Evolutionary conservation across 2,113 vertebrate species (phyloP), one percentile per base, ranked within the genome.

Genomic region (Oxyura jamaicensis): DNA sequence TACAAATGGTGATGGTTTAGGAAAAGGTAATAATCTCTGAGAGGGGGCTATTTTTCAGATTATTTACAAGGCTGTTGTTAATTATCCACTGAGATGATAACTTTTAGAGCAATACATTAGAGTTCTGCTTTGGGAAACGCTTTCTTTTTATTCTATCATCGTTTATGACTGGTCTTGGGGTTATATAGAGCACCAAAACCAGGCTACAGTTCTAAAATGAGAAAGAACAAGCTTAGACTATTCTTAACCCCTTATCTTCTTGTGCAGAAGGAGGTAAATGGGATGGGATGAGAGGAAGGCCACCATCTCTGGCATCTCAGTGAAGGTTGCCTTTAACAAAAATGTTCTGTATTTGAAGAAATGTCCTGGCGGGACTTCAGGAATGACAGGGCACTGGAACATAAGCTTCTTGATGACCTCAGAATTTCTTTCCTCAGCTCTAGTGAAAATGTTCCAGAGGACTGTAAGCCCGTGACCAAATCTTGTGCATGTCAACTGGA

Each of bases 381-480:
- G 55, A 69, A 80, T 67, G 19, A 67, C 20, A 88, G 26, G 11
- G 60, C 1, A 4, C 21, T 80, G 68, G 14, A 90, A 78, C 26
- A 75, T 42, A 80, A 88, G 60, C 23, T n/a, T 72, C 59, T 59
- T 83, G 39, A 25, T 58, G 29, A 90, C 26, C 76, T 86, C 46
- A 50, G n/a, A 78, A 69, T 86, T 33, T 53, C 42, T 31, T 10
- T 76, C 35, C 71, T 77, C 56, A 81, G 23, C 13, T 88, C 60
- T n/a, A 94, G 65, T 58, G 73, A 91, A 96, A 94, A 29, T 56
- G 46, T 65, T 83, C 10, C 60, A 86, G 60, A 81, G 76, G 52
- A 90, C 68, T 86, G 35, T 44, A 78, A 90, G 48, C 39, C 29
- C 58, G 56, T 0, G 3, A 83, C 33, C 31, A 63, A 91, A 90